Base-by-base conservation (phyloP, 2,113 vertebrate species). In the Aix galericulata region DNA sequence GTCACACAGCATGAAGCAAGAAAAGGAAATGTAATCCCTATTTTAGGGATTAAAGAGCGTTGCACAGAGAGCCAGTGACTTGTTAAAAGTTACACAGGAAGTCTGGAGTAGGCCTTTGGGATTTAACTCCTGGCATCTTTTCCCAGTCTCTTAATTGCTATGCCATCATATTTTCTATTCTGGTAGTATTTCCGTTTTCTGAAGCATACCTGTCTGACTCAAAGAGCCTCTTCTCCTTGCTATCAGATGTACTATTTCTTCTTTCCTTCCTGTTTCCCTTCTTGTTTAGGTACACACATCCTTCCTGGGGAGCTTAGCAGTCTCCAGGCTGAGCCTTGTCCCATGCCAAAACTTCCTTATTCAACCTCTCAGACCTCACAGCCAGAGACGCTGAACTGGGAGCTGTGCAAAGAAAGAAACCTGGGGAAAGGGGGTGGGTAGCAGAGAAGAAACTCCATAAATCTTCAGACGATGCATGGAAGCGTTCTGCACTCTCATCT, bases 261-360 rank as follows among this genome's bases (percentile, higher is more conserved):
- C 91, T 93, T 95, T 87, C 84, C 93, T 96, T 95, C 95, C 96
- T 44, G 48, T 58, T 96, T 88, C 88, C 86, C 58, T 60, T 94
- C 67, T 93, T 96, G 91, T 95, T 97, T 97, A 89, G 95, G 91
- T 86, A 94, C 93, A 84, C 84, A 60, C 74, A 95, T 94, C 94
- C 96, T 97, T 87, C 94, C 91, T 91, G 95, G 69, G 83, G 62
- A 94, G 86, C 77, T 72, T 62, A 86, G 88, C 69, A 91, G 94
- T 68, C 92, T 95, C 92, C 91, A 81, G 79, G 59, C 76, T 82
- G 73, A 75, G 77, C 52, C 50, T 62, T 16, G 27, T 74, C 50
- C 73, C 73, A 23, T 67, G 42, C 56, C 83, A 75, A 72, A 62
- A 60, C 73, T 68, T 94, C 64, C 77, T 94, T 56, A 78, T 12